phyloP scores from a whole-genome alignment of 1,140 invertebrate genomes.

The Apis cerana region DNA sequence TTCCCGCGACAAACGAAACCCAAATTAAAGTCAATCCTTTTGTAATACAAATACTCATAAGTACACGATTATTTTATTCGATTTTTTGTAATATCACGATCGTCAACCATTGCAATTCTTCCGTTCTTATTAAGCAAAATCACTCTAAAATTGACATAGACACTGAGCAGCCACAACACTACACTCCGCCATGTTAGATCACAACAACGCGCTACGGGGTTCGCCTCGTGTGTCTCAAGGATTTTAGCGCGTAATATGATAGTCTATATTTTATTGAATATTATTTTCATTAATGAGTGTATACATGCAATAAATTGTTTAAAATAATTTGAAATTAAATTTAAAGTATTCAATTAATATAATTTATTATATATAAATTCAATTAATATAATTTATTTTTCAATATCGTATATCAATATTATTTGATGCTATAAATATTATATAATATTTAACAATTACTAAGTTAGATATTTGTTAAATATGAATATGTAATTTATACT shows the following conservation, averaged over 20 bases:
- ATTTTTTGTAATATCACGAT: slow-evolving; percentile 31
- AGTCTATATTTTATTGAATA: not conserved
- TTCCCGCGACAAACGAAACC: slow-evolving; percentile 40
- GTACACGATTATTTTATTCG: slow-evolving; percentile 47
- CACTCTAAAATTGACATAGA: slow-evolving; percentile 79
- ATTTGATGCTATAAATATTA: not conserved
- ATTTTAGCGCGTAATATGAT: slow-evolving; percentile 68
- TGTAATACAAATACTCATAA: slow-evolving; percentile 18
- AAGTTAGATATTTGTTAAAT: not conserved
- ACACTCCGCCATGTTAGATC: slow-evolving; percentile 81
- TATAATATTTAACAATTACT: slow-evolving; percentile 2
- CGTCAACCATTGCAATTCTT: slow-evolving; percentile 62
- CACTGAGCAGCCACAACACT: slow-evolving; percentile 79
- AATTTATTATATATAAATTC: too few relatives aligned
- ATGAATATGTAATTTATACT: not conserved
- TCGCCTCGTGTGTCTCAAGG: slow-evolving; percentile 68
- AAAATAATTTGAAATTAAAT: not conserved
- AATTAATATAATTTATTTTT: not conserved
- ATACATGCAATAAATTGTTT: not conserved
- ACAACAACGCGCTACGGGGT: slow-evolving; percentile 81
- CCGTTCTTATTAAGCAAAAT: slow-evolving; percentile 61
- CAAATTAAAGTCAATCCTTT: slow-evolving; percentile 12
- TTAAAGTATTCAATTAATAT: not conserved
- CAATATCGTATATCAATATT: not conserved
- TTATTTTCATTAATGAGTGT: not conserved